phyloP scores from a whole-genome alignment of 2,113 vertebrate species.

The Coreoperca whiteheadi region DNA sequence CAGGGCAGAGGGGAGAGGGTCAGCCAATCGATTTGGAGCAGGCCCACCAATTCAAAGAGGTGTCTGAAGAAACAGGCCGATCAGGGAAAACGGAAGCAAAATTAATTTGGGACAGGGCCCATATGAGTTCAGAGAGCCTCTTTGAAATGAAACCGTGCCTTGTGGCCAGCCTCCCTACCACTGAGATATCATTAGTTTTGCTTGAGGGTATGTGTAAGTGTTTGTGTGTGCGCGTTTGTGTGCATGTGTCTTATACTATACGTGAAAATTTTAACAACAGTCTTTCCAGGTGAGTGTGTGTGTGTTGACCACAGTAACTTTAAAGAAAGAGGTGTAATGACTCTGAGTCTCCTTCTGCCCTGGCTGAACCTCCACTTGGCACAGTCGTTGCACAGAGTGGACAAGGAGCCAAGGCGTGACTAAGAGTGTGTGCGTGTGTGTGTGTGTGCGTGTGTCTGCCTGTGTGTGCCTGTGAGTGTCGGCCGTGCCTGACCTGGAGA shows the following conservation, averaged over 20 bases:
- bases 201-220: conserved; percentile 35
- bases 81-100: conserved; percentile 52
- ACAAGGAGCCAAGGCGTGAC: conserved; percentile 67
- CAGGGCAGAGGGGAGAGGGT: conserved; percentile 49
- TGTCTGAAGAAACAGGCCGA: conserved; percentile 47
- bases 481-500: conserved; percentile 54
- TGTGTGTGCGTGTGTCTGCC: conserved; percentile 26
- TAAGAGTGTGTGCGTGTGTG: conserved; percentile 50
- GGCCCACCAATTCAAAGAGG: conserved; percentile 43
- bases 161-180: conserved; percentile 38
- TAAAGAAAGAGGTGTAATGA: conserved; percentile 66
- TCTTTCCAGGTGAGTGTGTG: conserved; percentile 33
- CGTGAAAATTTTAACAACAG: conserved; percentile 23
- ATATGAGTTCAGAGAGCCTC: conserved; percentile 46
- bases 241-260: conserved; percentile 18
- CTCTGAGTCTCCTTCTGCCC: conserved; percentile 49
- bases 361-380: conserved; percentile 70
- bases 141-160: conserved; percentile 53
- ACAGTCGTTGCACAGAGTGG: conserved; percentile 48
- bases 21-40: conserved; percentile 72
- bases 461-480: conserved; percentile 23
- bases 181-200: conserved; percentile 34
- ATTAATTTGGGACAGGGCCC: conserved; percentile 67
- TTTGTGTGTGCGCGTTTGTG: background rate
- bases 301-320: conserved; percentile 22